Base-by-base conservation (phyloP, 2,888 invertebrate genomes). In the Chrysolina haemoptera region DNA sequence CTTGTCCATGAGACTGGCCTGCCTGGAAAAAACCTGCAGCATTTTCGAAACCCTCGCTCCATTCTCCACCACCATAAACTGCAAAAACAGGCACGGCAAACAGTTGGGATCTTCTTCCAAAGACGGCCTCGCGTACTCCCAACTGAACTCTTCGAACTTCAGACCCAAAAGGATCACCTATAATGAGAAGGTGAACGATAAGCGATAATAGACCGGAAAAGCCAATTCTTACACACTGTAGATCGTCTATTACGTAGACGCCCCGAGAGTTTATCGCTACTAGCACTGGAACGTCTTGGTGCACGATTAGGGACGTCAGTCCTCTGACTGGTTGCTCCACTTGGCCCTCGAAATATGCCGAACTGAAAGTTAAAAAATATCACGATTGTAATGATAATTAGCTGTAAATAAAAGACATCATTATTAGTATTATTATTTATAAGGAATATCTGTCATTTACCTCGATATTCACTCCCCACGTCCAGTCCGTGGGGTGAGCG, bases 291-390 rank as follows among this genome's bases (percentile, higher is more conserved):
- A 96, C 92, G 86, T 98, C 97, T 81, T 94, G 94, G 86, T 96
- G 95, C 1, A 94, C 95, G 73, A 97, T 91, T 83, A 97, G 90
- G 71, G 96, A 95, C 74, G 95, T 94, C 74, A 97, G 89, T 65
- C 96, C 96, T 70, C 95, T 91, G 0, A 95, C 94, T 0, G 97
- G 97, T 87, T 96, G 95, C 87, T 98, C 98, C 69, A 98, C 94
- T 89, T 97, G 97, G 10, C 97, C 98, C 89, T 95, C 95, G 88
- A 98, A 98, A 89, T 96, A 98, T 22, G 97, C 97, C 76, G 96
- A 94, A 69, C 97, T 96, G 88, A 10, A 88, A 88, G 74, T 27
- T n/a, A n/a, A n/a, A n/a, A 16, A 53, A 9, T 11, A 20, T 11
- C 5, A 53, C 18, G 18, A 12, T 12, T 18, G n/a, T n/a, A n/a